Evolutionary conservation across 92 coral and sea anemone genomes (phyloP), one percentile per base, ranked within the genome.

Genomic region (Phymanthus crucifer): DNA sequence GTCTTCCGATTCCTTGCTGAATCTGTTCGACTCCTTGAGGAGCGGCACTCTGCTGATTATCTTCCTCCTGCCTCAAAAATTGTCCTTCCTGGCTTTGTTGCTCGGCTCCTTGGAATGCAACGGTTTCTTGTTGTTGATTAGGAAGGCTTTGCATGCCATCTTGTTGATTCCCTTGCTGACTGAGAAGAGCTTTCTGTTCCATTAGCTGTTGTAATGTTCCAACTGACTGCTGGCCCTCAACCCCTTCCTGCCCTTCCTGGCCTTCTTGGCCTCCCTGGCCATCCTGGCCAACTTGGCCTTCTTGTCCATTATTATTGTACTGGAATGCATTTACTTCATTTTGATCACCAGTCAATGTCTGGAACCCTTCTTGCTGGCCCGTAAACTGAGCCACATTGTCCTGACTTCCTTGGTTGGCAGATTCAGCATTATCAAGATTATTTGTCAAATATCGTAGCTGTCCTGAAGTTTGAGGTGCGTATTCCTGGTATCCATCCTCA

Each of bases 91-190:
- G 78, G 14, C 78, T 83, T 18, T 27, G 68, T 61, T 40, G 74
- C 40, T 73, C 82, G 6, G 47, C 71, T 18, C 21, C 81, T 76
- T 82, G 87, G 34, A 31, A 76, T 3, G 80, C 40, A 26, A 40
- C 38, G 4, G 37, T 76, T 29, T 76, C 81, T 38, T 77, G 81
- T 37, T 76, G 80, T 37, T 76, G 80, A 1, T 58, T 52, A 21
- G 64, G 65, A 64, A 40, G 65, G 6, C 77, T 70, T 58, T 77
- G 79, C 29, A 57, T 76, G 27, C 40, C 80, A 1, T 67, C 84
- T 56, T 85, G 87, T 43, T 89, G 78, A 32, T 80, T 83, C 11
- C 72, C 70, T 24, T 73, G 79, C 73, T 89, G 92, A 8, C 84
- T 78, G 50, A 54, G 40, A n/a, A 75, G 79, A 4, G 80, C 84